phyloP scores from a whole-genome alignment of 2,113 vertebrate species.

The Genyomyrus donnyi region DNA sequence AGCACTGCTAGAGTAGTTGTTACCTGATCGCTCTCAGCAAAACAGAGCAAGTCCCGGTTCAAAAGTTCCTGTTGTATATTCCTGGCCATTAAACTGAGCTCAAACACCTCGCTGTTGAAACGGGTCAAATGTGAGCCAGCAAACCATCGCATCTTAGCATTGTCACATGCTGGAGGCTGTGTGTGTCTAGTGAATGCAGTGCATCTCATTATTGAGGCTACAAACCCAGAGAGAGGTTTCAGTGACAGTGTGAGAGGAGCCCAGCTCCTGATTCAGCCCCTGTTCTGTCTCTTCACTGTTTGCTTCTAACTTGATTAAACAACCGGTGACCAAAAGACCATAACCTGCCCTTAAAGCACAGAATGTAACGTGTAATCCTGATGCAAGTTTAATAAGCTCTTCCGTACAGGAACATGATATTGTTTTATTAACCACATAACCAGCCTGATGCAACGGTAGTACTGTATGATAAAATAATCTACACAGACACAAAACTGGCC shows the following conservation, averaged over 20 bases:
- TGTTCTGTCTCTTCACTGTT: background rate
- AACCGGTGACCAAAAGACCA: background rate
- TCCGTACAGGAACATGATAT: background rate
- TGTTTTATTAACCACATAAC: background rate
- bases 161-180: background rate
- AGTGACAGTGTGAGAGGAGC: background rate
- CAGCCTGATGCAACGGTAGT: background rate
- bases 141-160: background rate
- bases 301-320: background rate
- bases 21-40: background rate
- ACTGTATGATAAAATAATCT: background rate
- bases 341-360: background rate
- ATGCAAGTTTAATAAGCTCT: background rate
- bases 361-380: background rate
- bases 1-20: background rate
- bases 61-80: background rate
- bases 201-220: background rate
- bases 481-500: background rate
- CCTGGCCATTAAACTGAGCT: background rate
- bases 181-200: background rate
- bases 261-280: background rate
- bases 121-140: background rate
- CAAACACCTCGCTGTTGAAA: background rate
- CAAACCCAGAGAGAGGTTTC: background rate
- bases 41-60: background rate